Conservation (phyloP, 2,797 vertebrate genomes). For the Parauchenoglanis punctatus region DNA sequence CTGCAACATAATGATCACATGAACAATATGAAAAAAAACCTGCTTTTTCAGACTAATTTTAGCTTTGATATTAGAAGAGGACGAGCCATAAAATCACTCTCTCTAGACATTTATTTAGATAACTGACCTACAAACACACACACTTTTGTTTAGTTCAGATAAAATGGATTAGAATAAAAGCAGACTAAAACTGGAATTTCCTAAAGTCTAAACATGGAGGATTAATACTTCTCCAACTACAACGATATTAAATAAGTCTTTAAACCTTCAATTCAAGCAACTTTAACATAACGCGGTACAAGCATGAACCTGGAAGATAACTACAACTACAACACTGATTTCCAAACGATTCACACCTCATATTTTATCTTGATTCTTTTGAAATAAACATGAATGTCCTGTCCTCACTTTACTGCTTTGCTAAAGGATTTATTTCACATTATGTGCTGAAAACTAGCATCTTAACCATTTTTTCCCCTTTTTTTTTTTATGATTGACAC, state of each 20-base stretch:
- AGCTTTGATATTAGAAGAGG: background rate
- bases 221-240: background rate
- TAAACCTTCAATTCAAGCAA: background rate
- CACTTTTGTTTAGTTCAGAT: background rate
- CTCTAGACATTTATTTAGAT: background rate
- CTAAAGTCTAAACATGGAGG: background rate
- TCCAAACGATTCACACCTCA: background rate
- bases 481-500: slow-evolving; percentile 8
- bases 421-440: slow-evolving; percentile 14
- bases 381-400: background rate
- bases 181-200: background rate
- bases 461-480: background rate
- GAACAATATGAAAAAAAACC: background rate
- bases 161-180: background rate
- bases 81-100: background rate
- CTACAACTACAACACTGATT: background rate
- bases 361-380: background rate
- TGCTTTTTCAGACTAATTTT: background rate
- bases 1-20: background rate
- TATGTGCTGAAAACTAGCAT: background rate
- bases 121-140: background rate
- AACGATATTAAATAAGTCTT: background rate
- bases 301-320: background rate
- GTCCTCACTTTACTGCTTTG: background rate
- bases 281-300: background rate